phyloP scores from a whole-genome alignment of 2,113 vertebrate species.

The Prinia subflava region DNA sequence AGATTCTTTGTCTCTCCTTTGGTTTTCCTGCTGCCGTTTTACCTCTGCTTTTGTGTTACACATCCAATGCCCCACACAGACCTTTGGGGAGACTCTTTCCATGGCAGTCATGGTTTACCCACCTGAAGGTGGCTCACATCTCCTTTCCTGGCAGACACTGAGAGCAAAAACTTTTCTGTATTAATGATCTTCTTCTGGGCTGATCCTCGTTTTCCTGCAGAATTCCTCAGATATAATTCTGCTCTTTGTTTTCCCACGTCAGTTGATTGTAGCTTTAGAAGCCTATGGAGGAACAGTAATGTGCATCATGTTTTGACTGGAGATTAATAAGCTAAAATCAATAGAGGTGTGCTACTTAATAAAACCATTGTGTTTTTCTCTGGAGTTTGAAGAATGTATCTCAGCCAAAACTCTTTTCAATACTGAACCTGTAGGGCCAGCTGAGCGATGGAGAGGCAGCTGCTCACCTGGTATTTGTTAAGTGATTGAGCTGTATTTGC shows the following conservation, averaged over 20 bases:
- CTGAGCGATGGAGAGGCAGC: neutral
- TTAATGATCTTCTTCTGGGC: neutral
- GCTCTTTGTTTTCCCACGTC: neutral
- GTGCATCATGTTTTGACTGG: neutral
- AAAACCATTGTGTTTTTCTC: neutral
- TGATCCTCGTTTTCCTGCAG: neutral
- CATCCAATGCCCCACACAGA: rapidly evolving
- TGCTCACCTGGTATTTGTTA: neutral
- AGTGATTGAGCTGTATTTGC: neutral
- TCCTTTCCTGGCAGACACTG: neutral
- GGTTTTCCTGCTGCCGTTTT: neutral
- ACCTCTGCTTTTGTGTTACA: neutral
- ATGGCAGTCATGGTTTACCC: neutral
- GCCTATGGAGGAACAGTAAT: neutral
- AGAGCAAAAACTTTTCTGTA: neutral
- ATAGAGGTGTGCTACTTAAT: neutral
- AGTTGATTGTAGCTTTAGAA: neutral
- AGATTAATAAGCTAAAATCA: neutral
- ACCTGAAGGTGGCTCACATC: neutral
- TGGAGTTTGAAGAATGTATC: neutral
- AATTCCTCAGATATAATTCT: neutral
- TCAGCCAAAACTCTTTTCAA: neutral
- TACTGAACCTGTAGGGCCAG: neutral
- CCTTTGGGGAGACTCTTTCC: neutral
- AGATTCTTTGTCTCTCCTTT: neutral